phyloP scores from a whole-genome alignment of 1,140 invertebrate genomes.

The Leptinotarsa texana region DNA sequence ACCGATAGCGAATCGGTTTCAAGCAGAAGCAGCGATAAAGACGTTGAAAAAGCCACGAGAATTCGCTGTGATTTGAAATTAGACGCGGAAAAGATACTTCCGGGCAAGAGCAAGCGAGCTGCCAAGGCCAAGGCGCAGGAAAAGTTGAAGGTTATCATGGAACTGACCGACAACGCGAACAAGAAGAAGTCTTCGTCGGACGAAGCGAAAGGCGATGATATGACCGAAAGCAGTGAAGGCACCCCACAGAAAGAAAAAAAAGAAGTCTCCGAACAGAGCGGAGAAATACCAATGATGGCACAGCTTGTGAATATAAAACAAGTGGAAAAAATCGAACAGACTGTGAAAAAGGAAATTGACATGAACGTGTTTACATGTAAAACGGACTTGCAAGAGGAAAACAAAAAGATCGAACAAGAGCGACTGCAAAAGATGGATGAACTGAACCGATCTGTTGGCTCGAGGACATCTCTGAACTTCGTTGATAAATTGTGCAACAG shows the following conservation, averaged over 20 bases:
- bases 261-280: neutral
- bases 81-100: neutral
- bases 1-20: slow-evolving; percentile 8
- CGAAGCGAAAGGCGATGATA: neutral
- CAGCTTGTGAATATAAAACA: too few relatives aligned
- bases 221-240: neutral
- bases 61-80: neutral
- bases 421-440: slow-evolving; percentile 49
- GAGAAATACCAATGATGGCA: neutral
- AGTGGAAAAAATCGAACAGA: neutral
- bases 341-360: slow-evolving; percentile 34
- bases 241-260: neutral
- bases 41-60: neutral
- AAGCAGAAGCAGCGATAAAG: neutral
- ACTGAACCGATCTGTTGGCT: slow-evolving; percentile 41
- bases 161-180: slow-evolving; percentile 20
- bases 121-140: slow-evolving; percentile 38
- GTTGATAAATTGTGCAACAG: slow-evolving; percentile 42
- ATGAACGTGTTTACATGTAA: slow-evolving; percentile 48
- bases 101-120: slow-evolving; percentile 30
- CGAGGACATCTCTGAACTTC: slow-evolving; percentile 43
- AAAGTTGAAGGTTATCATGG: slow-evolving; percentile 35
- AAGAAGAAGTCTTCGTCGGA: neutral
- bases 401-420: slow-evolving; percentile 47
- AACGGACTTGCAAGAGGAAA: slow-evolving; percentile 46